A percentile compares a stretch with the other conserved stretches of the same genome.
Conservation (phyloP, 2,113 vertebrate species). For the Telmatochromis brichardi region DNA sequence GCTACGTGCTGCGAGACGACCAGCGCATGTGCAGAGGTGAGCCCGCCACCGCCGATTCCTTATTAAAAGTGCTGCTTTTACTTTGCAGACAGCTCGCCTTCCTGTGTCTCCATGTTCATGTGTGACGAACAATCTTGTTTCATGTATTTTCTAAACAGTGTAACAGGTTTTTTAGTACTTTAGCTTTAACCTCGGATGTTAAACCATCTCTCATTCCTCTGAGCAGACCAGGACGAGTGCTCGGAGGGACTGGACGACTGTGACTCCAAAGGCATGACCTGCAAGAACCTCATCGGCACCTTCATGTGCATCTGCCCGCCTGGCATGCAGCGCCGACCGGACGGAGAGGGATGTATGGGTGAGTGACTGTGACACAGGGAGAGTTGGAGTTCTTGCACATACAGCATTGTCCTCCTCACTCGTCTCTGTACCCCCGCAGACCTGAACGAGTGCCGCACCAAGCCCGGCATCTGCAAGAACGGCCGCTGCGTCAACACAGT, state of each 20-base stretch:
- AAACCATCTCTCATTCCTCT: not conserved
- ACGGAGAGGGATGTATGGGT: slow-evolving; percentile 91
- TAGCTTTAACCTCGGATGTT: not conserved
- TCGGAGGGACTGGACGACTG: slow-evolving; percentile 82
- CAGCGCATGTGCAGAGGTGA: no score
- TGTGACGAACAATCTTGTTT: no score
- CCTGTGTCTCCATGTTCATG: no score
- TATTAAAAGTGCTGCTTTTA: no score
- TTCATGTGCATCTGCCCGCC: slow-evolving; percentile 87
- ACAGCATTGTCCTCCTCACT: not conserved
- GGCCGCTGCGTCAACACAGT: slow-evolving; percentile 84
- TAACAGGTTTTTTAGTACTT: not conserved
- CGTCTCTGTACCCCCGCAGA: slow-evolving; percentile 61
- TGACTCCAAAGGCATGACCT: slow-evolving; percentile 82
- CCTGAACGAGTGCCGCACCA: slow-evolving; percentile 84
- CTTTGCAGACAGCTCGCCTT: no score
- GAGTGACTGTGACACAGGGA: slow-evolving; percentile 6
- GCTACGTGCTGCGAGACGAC: no score
- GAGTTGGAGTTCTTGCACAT: not conserved
- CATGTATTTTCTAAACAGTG: no score
- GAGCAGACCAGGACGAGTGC: slow-evolving; percentile 87
- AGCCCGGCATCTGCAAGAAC: slow-evolving; percentile 84
- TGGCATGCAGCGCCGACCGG: slow-evolving; percentile 80
- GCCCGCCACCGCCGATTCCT: no score
- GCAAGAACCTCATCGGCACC: slow-evolving; percentile 91